Evolutionary conservation across 1,140 invertebrate genomes (phyloP), one percentile per base, ranked within the genome.

Genomic region (Stenopsyche tienmushanensis): DNA sequence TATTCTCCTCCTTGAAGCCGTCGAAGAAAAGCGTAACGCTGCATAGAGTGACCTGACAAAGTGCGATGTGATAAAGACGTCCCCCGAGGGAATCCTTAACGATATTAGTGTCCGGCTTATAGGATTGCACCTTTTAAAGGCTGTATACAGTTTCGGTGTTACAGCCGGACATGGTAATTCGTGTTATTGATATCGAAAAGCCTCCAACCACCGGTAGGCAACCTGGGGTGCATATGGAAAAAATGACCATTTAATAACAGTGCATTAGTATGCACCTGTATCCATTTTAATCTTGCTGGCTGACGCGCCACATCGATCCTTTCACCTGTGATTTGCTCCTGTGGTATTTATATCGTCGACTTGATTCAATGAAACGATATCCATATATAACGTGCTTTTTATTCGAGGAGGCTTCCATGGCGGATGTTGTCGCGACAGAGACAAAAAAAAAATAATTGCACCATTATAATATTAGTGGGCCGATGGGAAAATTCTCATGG

Each of bases 241-340:
- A 66, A 62, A 67, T 63, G 39, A 63, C 65, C 65, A 50, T 62
- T 67, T 67, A 67, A 67, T n/a, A 50, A 67, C 41, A 67, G 50
- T 29, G 59, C 49, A 66, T 67, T 67, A 63, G n/a, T 34, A 34
- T 24, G 20, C 65, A 67, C 65, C 65, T 67, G 65, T 67, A 57
- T 53, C 5, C 3, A 21, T 5, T 3, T 8, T 13, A 24, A 24
- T 24, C 8, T 15, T 13, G 3, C 20, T 20, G n/a, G n/a, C n/a
- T n/a, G n/a, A 5, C 20, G 45, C 5, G n/a, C 18, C 18, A 20
- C 18, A n/a, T 3, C 9, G 50, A 21, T 7, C 3, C 17, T 13
- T 24, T 21, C 50, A 53, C 50, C 50, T 53, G 50, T 24, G 23
- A 53, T 53, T 21, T 53, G 50, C 9, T n/a, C n/a, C n/a, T n/a